These are phyloP conservation scores for Dasyurus viverrinus DNA, from an alignment of 2,113 vertebrate species.

Conservation along the genomic window DNA sequence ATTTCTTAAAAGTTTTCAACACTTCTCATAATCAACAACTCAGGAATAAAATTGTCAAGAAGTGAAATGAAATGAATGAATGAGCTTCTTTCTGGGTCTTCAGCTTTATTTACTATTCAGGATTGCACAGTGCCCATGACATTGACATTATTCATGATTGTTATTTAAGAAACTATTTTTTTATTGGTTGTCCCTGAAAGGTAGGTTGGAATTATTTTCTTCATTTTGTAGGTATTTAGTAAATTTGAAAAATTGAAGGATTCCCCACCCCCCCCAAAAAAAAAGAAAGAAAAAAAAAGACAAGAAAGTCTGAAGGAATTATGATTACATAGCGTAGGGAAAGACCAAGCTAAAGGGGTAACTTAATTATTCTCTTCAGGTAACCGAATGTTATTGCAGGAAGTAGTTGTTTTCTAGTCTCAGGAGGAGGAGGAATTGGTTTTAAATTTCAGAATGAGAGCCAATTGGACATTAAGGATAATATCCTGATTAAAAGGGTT, in stretches of 20 bases:
- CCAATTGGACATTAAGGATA: slow-evolving; percentile 35
- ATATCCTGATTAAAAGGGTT: slow-evolving; percentile 37
- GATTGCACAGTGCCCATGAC: neutral
- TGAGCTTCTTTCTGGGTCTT: slow-evolving; percentile 40
- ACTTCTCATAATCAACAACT: neutral
- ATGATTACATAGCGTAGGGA: slow-evolving; percentile 44
- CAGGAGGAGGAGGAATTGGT: neutral
- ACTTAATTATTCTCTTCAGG: slow-evolving; percentile 57
- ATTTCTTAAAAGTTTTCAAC: neutral
- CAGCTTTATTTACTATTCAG: slow-evolving; percentile 43
- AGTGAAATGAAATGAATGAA: slow-evolving; percentile 36
- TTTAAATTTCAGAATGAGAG: slow-evolving; percentile 37
- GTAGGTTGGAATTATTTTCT: slow-evolving; percentile 39
- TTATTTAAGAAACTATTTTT: slow-evolving; percentile 31
- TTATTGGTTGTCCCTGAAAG: slow-evolving; percentile 56
- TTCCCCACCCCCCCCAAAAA: neutral
- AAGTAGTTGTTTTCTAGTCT: slow-evolving; percentile 51
- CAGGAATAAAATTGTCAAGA: neutral
- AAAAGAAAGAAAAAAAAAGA: neutral
- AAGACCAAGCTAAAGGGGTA: slow-evolving; percentile 30
- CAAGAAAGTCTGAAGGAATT: slow-evolving; percentile 47
- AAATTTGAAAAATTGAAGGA: slow-evolving; percentile 41
- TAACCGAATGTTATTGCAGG: slow-evolving; percentile 41
- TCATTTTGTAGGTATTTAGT: slow-evolving; percentile 25
- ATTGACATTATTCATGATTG: neutral